phyloP scores from a whole-genome alignment of 2,888 invertebrate genomes.

The Eupeodes latifasciatus region DNA sequence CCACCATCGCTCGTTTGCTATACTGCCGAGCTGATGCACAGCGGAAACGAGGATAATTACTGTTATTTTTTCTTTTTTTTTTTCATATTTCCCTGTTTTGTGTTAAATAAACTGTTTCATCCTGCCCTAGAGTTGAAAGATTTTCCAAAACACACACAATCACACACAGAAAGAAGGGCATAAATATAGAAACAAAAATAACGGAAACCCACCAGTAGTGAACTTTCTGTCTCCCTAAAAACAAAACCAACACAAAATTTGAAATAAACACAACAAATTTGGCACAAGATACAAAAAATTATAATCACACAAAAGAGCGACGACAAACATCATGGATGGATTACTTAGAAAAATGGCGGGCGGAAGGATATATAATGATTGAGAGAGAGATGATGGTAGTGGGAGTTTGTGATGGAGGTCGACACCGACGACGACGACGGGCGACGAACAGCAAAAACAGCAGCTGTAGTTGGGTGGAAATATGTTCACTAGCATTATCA shows the following conservation, averaged over 20 bases:
- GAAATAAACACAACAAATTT: conserved; percentile 36
- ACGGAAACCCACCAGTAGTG: conserved; percentile 29
- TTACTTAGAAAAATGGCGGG: conserved; percentile 31
- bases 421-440: too few relatives aligned
- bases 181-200: background rate
- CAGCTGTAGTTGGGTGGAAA: conserved; percentile 18
- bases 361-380: conserved; percentile 11
- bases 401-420: background rate
- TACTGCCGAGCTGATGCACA: conserved; percentile 12
- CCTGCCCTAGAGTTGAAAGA: conserved; percentile 56
- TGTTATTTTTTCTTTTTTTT: conserved; percentile 40
- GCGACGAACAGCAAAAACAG: too few relatives aligned
- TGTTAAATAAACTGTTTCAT: conserved; percentile 64
- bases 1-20: background rate
- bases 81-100: conserved; percentile 17
- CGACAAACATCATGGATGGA: conserved; percentile 70
- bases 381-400: background rate
- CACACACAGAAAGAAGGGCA: conserved; percentile 33
- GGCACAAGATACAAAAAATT: conserved; percentile 73
- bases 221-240: conserved; percentile 21
- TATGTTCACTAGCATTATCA: conserved; percentile 55
- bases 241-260: conserved; percentile 27
- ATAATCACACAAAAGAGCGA: conserved; percentile 71
- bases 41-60: conserved; percentile 74
- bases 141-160: conserved; percentile 36